Conservation (phyloP, 2,113 vertebrate genomes). For the Garra rufa region DNA sequence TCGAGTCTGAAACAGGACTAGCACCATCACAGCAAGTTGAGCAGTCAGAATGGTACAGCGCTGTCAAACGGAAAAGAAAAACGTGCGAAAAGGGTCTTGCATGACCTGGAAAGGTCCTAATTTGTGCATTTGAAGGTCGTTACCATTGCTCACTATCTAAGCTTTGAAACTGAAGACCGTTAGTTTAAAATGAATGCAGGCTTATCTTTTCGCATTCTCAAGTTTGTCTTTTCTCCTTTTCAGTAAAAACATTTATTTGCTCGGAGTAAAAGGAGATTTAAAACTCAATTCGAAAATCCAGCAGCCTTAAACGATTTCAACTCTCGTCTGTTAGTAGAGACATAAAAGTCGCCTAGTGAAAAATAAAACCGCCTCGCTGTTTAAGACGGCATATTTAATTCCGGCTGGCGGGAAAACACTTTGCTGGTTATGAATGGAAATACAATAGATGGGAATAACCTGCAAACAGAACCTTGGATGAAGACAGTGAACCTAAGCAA, state of each 20-base stretch:
- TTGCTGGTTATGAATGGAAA: constrained; percentile 12
- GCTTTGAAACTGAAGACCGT: background rate
- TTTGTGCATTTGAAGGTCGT: constrained; percentile 11
- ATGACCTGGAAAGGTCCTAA: background rate
- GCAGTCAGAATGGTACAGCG: background rate
- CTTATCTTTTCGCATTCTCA: background rate
- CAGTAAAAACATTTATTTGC: background rate
- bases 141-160: background rate
- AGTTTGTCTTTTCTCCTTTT: background rate
- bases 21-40: constrained; percentile 44
- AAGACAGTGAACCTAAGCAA: constrained; percentile 28
- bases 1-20: constrained; percentile 20
- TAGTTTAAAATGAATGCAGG: background rate
- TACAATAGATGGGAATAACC: background rate
- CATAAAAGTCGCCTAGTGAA: background rate
- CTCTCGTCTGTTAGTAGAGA: background rate
- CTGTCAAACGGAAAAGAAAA: background rate
- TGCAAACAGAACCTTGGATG: background rate
- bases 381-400: background rate
- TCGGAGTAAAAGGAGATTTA: background rate
- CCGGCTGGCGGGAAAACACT: background rate
- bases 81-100: background rate
- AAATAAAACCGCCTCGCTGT: background rate
- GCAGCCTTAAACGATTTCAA: background rate
- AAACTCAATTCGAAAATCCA: background rate